Evolutionary conservation across 2,888 invertebrate species (phyloP).

Genomic region (Hypselothyrea guttata): DNA sequence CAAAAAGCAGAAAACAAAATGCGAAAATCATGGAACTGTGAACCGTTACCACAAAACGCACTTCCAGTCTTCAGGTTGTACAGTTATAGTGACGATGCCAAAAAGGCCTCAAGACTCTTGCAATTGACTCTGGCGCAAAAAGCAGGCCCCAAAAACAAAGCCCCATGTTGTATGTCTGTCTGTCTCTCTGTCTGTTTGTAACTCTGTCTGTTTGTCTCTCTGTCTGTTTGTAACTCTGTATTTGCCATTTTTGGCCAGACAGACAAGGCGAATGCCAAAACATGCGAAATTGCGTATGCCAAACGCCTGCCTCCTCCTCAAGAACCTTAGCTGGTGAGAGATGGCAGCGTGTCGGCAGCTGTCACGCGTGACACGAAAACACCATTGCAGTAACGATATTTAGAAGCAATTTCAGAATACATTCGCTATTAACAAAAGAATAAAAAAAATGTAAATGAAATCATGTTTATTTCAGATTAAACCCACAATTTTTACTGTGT

Average conservation of each 20-base stretch:
- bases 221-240: background rate
- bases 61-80: conserved; percentile 64
- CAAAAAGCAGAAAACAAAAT: conserved; percentile 32
- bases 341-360: conserved; percentile 25
- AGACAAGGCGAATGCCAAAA: conserved; percentile 48
- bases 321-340: conserved; percentile 27
- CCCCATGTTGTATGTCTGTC: conserved; percentile 21
- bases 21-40: conserved; percentile 62
- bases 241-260: conserved; percentile 51
- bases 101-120: conserved; percentile 12
- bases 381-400: no score
- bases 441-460: no score
- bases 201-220: conserved; percentile 6
- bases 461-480: no score
- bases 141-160: conserved; percentile 54
- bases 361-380: conserved; percentile 1
- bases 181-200: background rate
- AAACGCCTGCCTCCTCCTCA: conserved; percentile 24
- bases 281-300: conserved; percentile 49
- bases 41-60: conserved; percentile 72
- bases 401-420: no score
- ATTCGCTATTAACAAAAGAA: no score
- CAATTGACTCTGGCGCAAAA: conserved; percentile 29
- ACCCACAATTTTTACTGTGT: no score
- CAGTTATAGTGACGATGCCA: conserved; percentile 55